Evolutionary conservation across 2,113 vertebrate genomes (phyloP).

Genomic region (Xenopus tropicalis): DNA sequence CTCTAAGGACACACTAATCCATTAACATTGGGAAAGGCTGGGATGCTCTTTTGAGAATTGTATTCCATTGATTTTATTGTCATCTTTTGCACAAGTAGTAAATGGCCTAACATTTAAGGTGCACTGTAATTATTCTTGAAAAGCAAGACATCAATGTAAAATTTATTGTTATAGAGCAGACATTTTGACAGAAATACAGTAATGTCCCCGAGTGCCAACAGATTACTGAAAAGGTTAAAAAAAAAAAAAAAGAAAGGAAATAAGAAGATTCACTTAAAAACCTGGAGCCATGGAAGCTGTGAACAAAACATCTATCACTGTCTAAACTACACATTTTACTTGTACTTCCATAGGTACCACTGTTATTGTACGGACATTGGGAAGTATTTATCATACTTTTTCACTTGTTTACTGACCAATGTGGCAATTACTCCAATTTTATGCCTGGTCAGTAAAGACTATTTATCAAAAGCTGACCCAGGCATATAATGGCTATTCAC

Average conservation of each 20-base stretch:
- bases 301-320: conserved; percentile 36
- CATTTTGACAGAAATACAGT: conserved; percentile 62
- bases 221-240: conserved; percentile 63
- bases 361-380: conserved; percentile 36
- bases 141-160: conserved; percentile 75
- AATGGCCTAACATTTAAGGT: conserved; percentile 70
- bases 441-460: conserved; percentile 45
- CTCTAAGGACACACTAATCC: conserved; percentile 48
- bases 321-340: conserved; percentile 20
- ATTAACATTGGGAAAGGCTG: conserved; percentile 64
- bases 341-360: conserved; percentile 33
- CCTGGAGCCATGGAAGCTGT: conserved; percentile 10
- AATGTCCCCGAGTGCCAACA: conserved; percentile 54
- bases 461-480: conserved; percentile 45
- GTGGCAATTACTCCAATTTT: conserved; percentile 46
- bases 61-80: conserved; percentile 71
- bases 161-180: conserved; percentile 61
- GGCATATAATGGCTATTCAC: conserved; percentile 36
- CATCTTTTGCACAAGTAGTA: conserved; percentile 69
- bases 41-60: conserved; percentile 63
- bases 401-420: conserved; percentile 46
- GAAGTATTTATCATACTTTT: conserved; percentile 45
- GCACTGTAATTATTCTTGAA: conserved; percentile 69
- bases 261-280: conserved; percentile 14
- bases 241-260: conserved; percentile 47